Percentiles rank a stretch among this genome's conserved stretches.
Evolutionary conservation across 2,797 vertebrate species (phyloP).

Genomic region (Syngnathus rostellatus): DNA sequence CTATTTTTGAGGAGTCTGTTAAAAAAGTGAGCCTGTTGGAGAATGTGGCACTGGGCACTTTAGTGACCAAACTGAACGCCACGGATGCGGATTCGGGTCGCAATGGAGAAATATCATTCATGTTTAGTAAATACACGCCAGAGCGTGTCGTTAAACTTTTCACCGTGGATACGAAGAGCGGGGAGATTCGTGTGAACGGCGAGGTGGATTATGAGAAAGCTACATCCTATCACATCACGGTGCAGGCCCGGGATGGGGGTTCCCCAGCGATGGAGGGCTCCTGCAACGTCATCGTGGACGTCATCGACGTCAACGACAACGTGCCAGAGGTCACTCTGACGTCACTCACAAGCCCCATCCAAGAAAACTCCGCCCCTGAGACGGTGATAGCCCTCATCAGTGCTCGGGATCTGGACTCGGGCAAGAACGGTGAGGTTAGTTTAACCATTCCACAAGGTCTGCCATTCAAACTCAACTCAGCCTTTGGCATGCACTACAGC

Average conservation of each 20-base stretch:
- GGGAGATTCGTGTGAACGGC: conserved; percentile 78
- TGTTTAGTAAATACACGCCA: conserved; percentile 84
- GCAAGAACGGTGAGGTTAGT: conserved; percentile 78
- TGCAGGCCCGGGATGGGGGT: conserved; percentile 83
- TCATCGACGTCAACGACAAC: conserved; percentile 88
- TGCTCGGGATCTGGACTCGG: conserved; percentile 80
- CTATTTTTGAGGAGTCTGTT: conserved; percentile 74
- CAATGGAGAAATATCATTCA: conserved; percentile 82
- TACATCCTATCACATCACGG: conserved; percentile 77
- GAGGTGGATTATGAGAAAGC: conserved; percentile 84
- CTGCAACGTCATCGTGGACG: conserved; percentile 82
- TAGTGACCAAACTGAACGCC: conserved; percentile 83
- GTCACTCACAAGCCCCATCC: conserved; percentile 77
- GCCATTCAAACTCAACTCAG: conserved; percentile 79
- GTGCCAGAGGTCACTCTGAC: conserved; percentile 82
- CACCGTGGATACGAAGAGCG: conserved; percentile 75
- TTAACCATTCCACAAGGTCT: conserved; percentile 71
- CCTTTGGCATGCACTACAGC: conserved; percentile 82
- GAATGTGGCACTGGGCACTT: conserved; percentile 76
- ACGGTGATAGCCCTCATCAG: conserved; percentile 86
- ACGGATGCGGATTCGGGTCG: conserved; percentile 82
- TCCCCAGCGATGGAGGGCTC: conserved; percentile 89
- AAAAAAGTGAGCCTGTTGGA: conserved; percentile 78
- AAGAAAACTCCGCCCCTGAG: conserved; percentile 74
- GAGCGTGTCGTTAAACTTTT: conserved; percentile 76